These are phyloP conservation scores for Chelon auratus DNA, from an alignment of 2,797 vertebrate genomes.

Conservation along the genomic window DNA sequence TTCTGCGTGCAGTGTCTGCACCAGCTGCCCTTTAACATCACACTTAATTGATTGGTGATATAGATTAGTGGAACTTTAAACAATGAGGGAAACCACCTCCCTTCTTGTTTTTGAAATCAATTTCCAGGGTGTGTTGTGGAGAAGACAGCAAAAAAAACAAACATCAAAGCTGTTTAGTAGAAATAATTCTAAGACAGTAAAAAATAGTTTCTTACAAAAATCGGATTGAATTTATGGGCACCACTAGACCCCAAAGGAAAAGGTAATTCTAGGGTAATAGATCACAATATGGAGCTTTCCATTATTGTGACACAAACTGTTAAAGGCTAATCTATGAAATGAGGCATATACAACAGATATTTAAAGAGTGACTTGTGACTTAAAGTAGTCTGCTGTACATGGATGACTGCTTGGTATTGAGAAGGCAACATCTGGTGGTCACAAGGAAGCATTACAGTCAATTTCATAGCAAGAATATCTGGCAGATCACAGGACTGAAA, in stretches of 20 bases:
- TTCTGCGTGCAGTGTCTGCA: background rate
- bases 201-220: background rate
- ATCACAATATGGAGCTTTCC: background rate
- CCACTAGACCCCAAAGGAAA: too few species aligned
- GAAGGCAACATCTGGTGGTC: slow-evolving; percentile 60
- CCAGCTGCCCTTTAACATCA: background rate
- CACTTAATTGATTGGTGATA: background rate
- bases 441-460: slow-evolving; percentile 28
- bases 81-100: background rate
- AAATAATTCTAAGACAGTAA: slow-evolving; percentile 1
- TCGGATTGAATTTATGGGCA: background rate
- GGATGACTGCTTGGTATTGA: background rate
- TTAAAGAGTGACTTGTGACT: background rate
- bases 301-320: slow-evolving; percentile 15
- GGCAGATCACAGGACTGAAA: too few species aligned
- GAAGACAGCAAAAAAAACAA: background rate
- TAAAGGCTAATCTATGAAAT: background rate
- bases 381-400: background rate
- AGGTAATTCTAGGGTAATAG: background rate
- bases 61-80: background rate
- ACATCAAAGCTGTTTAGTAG: background rate
- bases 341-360: background rate
- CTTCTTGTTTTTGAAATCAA: slow-evolving; percentile 19
- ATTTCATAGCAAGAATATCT: too few species aligned
- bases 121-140: background rate